Base-by-base conservation (phyloP, 1,140 invertebrate genomes). In the Nasonia longicornis region DNA sequence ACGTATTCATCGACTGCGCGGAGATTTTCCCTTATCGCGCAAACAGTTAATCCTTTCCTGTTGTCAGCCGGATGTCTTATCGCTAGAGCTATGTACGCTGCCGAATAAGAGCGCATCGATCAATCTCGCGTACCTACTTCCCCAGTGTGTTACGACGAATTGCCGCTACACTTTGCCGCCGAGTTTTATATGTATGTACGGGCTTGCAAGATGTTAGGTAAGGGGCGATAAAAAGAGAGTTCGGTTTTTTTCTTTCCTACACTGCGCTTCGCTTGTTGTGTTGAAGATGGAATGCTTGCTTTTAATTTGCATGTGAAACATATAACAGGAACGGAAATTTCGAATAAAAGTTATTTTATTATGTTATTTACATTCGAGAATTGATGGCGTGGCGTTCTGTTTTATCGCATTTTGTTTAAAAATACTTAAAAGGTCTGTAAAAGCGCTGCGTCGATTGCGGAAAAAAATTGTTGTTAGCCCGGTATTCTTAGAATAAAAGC, bases 51-150 rank as follows among this genome's bases (percentile, higher is more conserved):
- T 77, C 38, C 22, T 38, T 48, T 69, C 22, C 16, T 48, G 48
- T 69, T 77, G 63, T 38, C 63, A 63, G 22, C 20, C 63, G 38
- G 63, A 67, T 31, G 35, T 64, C 16, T 67, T 77, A 77, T 77
- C 63, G n/a, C 6, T 29, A 10, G 26, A 29, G 63, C 31, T 3
- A 10, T 29, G 10, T 10, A 29, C 64, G n/a, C 11, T 16, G 16
- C 3, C 64, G 7, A 29, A 66, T 10, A 11, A 12, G n/a, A 58
- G 20, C 72, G 12, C 72, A 58, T 58, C 72, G 26, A 74, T 74
- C 72, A 74, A 74, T 58, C 26, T 66, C 64, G 2, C 64, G 20
- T 29, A 66, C 6, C n/a, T 66, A 22, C 64, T 26, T 29, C 3
- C 64, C 20, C 64, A 3, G 2, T 14, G 45, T 48, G 11, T 12